Evolutionary conservation across 2,113 vertebrate genomes (phyloP).

Genomic region (Pongo pygmaeus): DNA sequence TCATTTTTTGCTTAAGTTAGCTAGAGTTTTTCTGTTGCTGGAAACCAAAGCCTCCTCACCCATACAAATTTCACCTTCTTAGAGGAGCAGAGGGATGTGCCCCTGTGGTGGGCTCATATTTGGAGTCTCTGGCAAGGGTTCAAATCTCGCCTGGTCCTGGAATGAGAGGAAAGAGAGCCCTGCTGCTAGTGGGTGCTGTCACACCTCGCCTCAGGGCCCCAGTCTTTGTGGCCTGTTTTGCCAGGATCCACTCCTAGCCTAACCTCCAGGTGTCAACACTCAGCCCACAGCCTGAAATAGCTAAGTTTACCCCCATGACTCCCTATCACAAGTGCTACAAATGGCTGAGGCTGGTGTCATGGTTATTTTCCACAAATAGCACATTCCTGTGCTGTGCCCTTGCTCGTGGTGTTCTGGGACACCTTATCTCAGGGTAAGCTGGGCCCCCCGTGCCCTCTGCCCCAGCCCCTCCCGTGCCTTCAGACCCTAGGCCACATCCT

Average conservation of each 20-base stretch:
- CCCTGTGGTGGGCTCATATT: neutral
- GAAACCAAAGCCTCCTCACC: neutral
- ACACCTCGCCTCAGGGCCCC: neutral
- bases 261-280: slow-evolving; percentile 10
- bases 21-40: slow-evolving; percentile 34
- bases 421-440: neutral
- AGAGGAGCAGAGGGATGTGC: neutral
- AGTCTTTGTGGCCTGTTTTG: neutral
- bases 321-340: neutral
- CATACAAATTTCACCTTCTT: neutral
- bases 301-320: slow-evolving; percentile 28
- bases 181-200: neutral
- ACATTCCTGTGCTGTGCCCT: slow-evolving; percentile 19
- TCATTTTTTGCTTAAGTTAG: neutral
- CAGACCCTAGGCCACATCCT: neutral
- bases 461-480: neutral
- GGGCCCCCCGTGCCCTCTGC: neutral
- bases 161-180: neutral
- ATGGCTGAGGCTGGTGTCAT: neutral
- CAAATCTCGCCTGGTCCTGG: neutral
- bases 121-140: slow-evolving; percentile 18
- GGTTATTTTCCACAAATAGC: slow-evolving; percentile 61
- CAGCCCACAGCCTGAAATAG: slow-evolving; percentile 58
- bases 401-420: neutral
- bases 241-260: neutral